These are phyloP conservation scores for Simalia tracyae DNA, from an alignment of 2,797 vertebrate species.

Conservation along the genomic window DNA sequence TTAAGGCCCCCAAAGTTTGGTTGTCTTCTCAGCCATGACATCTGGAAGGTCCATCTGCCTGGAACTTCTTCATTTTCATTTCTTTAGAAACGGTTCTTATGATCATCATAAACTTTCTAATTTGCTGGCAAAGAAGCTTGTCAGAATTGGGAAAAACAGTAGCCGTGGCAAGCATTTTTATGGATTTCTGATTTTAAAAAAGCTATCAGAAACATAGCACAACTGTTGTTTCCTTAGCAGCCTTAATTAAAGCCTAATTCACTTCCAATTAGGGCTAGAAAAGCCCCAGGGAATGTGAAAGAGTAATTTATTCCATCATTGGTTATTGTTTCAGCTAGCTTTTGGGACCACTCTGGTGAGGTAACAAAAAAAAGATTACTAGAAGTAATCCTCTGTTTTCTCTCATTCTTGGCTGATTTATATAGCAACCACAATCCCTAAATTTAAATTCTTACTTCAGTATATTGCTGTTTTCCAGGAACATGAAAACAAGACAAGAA, in stretches of 20 bases:
- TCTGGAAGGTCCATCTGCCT: neutral
- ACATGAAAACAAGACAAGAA: constrained; percentile 16
- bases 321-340: neutral
- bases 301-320: neutral
- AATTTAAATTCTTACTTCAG: neutral
- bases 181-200: neutral
- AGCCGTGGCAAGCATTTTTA: neutral
- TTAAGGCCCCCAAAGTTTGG: too few relatives aligned
- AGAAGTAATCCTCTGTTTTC: neutral
- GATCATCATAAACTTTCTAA: neutral
- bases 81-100: neutral
- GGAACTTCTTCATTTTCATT: neutral
- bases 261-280: too few relatives aligned
- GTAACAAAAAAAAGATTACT: neutral
- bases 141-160: neutral
- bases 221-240: neutral
- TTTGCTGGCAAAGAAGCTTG: neutral
- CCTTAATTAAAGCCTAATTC: neutral
- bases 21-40: too few relatives aligned
- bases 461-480: neutral
- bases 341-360: neutral
- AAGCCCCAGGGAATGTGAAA: neutral
- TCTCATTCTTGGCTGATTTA: neutral
- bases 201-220: neutral
- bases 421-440: neutral